Percentiles rank a stretch among this genome's conserved stretches.
These are phyloP conservation scores for Drosophila ogumai DNA, from an alignment of 1,140 invertebrate genomes.

Conservation along the genomic window DNA sequence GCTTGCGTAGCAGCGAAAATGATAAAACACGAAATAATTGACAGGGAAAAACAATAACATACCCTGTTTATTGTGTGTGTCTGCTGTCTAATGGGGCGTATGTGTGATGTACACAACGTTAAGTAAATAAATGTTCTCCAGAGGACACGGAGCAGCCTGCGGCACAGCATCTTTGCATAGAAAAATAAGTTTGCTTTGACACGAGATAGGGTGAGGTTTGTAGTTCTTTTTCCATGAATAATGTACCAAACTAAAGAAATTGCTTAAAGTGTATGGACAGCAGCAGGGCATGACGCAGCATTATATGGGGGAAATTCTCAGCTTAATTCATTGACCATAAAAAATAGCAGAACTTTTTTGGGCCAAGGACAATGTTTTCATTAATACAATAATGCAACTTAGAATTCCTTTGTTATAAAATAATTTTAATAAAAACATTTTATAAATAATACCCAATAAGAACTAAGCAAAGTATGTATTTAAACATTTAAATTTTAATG, in stretches of 20 bases:
- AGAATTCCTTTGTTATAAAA: neutral
- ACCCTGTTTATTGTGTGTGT: conserved; percentile 70
- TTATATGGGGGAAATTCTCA: neutral
- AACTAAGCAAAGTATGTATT: too few relatives aligned
- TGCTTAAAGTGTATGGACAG: conserved; percentile 20
- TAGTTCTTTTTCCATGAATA: conserved; percentile 48
- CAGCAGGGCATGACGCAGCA: neutral
- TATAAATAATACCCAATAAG: too few relatives aligned
- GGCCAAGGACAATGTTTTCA: neutral
- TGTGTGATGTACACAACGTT: conserved; percentile 70
- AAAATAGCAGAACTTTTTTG: neutral
- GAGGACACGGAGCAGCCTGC: conserved; percentile 2
- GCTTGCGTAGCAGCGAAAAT: conserved; percentile 6
- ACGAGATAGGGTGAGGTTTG: conserved; percentile 18
- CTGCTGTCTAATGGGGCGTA: conserved; percentile 71
- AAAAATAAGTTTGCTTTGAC: conserved; percentile 57
- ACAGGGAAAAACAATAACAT: conserved; percentile 47
- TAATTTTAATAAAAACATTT: too few relatives aligned
- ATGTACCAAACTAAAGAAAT: conserved; percentile 41
- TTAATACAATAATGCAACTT: neutral
- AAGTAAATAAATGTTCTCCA: conserved; percentile 68
- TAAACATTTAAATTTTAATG: neutral
- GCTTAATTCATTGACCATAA: neutral
- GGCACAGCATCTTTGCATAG: conserved; percentile 48
- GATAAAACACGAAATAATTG: conserved; percentile 19